Evolutionary conservation across 2,797 vertebrate species (phyloP).

Genomic region (Trichosurus vulpecula): DNA sequence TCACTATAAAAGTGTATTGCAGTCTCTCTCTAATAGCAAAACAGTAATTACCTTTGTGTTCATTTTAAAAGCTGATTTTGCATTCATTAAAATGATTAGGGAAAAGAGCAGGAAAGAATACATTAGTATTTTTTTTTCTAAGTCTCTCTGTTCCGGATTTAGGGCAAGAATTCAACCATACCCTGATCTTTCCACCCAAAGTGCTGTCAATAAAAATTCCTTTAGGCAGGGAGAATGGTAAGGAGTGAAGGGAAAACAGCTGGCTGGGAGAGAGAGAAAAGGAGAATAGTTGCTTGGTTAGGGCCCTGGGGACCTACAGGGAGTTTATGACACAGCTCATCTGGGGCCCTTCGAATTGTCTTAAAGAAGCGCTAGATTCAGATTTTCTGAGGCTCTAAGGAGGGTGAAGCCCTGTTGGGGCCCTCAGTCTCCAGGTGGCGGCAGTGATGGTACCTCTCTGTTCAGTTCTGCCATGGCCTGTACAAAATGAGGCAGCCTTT

Average conservation of each 20-base stretch:
- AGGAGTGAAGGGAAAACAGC: not conserved
- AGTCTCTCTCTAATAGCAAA: not conserved
- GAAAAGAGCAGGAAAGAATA: not conserved
- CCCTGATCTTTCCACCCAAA: not conserved
- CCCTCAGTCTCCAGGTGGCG: fast-evolving
- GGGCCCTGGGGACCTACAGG: not conserved
- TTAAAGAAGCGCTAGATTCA: not conserved
- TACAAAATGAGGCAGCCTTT: not conserved
- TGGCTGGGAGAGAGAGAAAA: not conserved
- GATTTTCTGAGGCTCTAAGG: fast-evolving
- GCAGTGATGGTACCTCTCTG: not conserved
- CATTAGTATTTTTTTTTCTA: not conserved
- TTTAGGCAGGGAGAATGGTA: not conserved
- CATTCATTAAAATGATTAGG: not conserved
- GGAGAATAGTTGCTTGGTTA: not conserved
- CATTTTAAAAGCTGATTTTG: not conserved
- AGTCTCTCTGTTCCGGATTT: not conserved
- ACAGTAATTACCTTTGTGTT: not conserved
- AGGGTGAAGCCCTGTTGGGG: not conserved
- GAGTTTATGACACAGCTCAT: not conserved
- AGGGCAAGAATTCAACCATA: fast-evolving
- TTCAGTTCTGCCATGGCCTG: not conserved
- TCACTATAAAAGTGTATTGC: not conserved
- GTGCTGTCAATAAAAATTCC: not conserved
- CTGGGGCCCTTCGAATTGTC: not conserved